Evolutionary conservation across 2,888 invertebrate species (phyloP), one percentile per base, ranked within the genome.

Genomic region (Boloria euphrosyne): DNA sequence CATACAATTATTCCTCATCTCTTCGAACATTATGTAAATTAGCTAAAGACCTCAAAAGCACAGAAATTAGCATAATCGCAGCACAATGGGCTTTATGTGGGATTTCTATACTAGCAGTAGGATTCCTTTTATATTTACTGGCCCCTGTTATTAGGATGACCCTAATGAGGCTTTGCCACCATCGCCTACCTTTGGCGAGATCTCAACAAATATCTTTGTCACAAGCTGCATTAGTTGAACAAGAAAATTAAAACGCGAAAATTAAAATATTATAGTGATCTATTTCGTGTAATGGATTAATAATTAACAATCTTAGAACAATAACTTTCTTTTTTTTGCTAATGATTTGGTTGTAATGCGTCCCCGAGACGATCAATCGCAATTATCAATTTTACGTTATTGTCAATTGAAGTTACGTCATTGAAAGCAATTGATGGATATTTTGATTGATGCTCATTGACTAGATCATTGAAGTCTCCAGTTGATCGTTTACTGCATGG

Each of bases 71-170:
- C 0, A 88, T 89, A 59, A 83, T 81, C 68, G 84, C 87, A 0
- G 90, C 89, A 0, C 90, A 90, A 54, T 90, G 90, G 90, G 79
- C 85, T 0, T 71, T 90, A 0, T 87, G 85, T 65, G 84, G 78
- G 0, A 77, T 90, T 46, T 89, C 87, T 0, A 79, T 89, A 0
- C 77, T 90, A 43, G 90, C 90, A 0, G 81, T 76, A 0, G 80
- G 75, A 0, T 84, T 90, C 0, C 67, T 91, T 14, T 60, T 87
- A 27, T 90, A 90, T 74, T 74, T 90, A 59, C 44, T 90, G 63
- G 86, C 85, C 2, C 90, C 91, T 0, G 87, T 87, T 70, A 68
- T 89, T 0, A 89, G 85, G 73, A 77, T 80, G 49, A 68, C 86
- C 16, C 71, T 83, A 27, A 69, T 82, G 0, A 83, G 78, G 70